Evolutionary conservation across 2,888 invertebrate genomes (phyloP).

Genomic region (Calephelis perditalis): DNA sequence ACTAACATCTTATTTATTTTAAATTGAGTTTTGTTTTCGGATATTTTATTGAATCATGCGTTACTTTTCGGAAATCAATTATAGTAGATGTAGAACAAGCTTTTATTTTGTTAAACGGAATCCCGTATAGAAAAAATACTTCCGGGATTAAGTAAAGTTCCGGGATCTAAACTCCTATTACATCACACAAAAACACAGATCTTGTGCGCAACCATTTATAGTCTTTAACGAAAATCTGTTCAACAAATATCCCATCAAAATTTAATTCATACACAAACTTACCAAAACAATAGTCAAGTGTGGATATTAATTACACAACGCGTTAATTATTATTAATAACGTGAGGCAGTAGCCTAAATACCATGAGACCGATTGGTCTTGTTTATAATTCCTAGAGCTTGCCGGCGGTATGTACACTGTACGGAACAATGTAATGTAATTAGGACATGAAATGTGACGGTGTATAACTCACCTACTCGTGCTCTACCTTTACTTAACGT

Average conservation of each 20-base stretch:
- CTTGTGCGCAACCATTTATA: too few species aligned
- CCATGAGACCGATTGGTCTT: conserved; percentile 15
- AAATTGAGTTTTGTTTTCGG: too few species aligned
- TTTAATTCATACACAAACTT: conserved; percentile 14
- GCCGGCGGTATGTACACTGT: conserved; percentile 8
- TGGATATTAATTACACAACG: neutral
- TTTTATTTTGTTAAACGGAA: too few species aligned
- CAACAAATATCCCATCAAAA: conserved; percentile 48
- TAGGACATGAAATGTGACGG: conserved; percentile 23
- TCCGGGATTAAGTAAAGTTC: too few species aligned
- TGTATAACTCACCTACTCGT: conserved; percentile 21
- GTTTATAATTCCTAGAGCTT: conserved; percentile 14
- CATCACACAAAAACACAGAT: too few species aligned
- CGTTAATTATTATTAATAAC: conserved; percentile 10
- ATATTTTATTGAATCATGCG: too few species aligned
- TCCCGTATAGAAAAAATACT: too few species aligned
- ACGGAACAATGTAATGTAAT: conserved; percentile 22
- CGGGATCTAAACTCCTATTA: too few species aligned
- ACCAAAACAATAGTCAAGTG: neutral
- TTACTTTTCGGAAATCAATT: too few species aligned
- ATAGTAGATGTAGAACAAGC: too few species aligned
- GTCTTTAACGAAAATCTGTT: too few species aligned
- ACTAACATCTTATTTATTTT: too few species aligned
- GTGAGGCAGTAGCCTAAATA: conserved; percentile 9
- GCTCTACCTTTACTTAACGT: conserved; percentile 13